Conservation (phyloP, 1,140 invertebrate genomes). For the Mizuhopecten yessoensis region DNA sequence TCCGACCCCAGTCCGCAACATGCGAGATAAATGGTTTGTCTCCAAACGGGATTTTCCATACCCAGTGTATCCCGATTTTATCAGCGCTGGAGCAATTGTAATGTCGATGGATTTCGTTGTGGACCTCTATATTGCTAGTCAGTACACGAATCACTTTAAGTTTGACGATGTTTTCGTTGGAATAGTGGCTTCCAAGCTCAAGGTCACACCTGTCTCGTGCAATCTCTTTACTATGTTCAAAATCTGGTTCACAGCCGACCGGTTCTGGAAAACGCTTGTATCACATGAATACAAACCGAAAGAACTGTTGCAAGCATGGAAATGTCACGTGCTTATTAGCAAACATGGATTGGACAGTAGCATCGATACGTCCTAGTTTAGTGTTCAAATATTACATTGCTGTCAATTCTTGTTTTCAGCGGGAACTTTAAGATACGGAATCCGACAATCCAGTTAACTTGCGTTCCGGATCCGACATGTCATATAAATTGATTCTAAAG, state of each 20-base stretch:
- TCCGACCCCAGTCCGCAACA: neutral
- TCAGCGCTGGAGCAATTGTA: neutral
- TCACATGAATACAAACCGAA: neutral
- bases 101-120: neutral
- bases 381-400: too few species aligned
- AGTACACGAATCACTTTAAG: neutral
- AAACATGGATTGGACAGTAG: neutral
- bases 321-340: neutral
- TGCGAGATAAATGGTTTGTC: neutral
- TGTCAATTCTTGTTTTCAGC: too few species aligned
- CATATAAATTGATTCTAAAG: too few species aligned
- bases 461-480: too few species aligned
- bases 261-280: neutral
- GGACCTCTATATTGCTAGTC: neutral
- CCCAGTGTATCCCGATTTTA: neutral
- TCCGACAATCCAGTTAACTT: too few species aligned
- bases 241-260: neutral
- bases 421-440: too few species aligned
- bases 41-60: neutral
- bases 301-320: neutral
- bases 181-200: neutral
- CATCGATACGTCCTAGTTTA: neutral
- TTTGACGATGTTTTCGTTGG: slow-evolving; percentile 4
- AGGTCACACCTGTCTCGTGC: neutral
- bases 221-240: neutral